Base-by-base conservation (phyloP, 2,797 vertebrate species). In the Xyrichtys novacula region DNA sequence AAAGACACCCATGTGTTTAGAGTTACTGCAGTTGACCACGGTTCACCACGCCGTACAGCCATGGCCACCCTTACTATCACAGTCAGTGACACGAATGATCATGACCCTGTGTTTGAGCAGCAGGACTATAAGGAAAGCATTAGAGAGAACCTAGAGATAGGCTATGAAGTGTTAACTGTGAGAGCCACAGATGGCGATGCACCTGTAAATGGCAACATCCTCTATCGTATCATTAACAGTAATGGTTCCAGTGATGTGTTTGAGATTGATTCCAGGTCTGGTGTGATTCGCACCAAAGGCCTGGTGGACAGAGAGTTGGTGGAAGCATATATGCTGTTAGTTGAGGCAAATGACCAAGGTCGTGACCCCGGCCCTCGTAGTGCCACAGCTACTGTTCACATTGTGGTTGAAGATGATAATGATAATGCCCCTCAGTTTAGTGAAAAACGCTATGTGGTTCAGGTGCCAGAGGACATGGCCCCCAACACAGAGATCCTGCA, bases 371-470 rank as follows among this genome's bases (percentile, higher is more conserved):
- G 94, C 0, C 95, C 97, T 0, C 95, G 96, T 39, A 98, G 96
- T 0, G 91, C 96, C 63, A 98, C 96, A 0, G 96, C 96, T 0
- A 95, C 95, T 0, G 95, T 99, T 19, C 84, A 88, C 85, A 97
- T 99, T 0, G 22, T 93, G 0, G 97, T 99, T 70, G 96, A 98
- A 72, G 97, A 99, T 0, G 97, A 99, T 85, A 99, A 99, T 0
- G 97, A 99, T 70, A 99, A 98, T 0, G 93, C 94, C 0, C 97
- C 97, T 0, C 97, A 99, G 92, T 99, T 99, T 71, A 97, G 97
- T 0, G 94, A 98, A 86, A 97, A 97, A 59, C 96, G 96, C 15
- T 98, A 98, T 0, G 84, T 98, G 57, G 95, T 94, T 0, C 96
- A 95, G 84, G 96, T 99, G 29, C 92, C 96, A 0, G 98, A 99